A percentile compares a stretch with the other conserved stretches of the same genome.
Conservation (phyloP, 2,113 vertebrate species). For the Phalacrocorax brasilianus region DNA sequence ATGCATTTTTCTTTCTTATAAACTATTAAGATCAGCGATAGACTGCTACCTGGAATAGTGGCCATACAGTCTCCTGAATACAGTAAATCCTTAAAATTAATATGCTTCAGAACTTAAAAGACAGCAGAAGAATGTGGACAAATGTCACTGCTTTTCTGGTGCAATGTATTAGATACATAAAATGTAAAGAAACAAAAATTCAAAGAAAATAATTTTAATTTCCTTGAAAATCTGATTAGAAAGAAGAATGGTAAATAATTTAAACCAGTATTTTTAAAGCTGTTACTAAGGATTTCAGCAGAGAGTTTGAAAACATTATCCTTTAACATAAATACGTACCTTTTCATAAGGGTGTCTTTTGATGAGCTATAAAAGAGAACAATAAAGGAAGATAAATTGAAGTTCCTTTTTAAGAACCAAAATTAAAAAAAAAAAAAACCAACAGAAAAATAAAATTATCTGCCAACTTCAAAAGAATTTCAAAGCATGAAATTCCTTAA, state of each 20-base stretch:
- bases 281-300: neutral
- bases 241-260: neutral
- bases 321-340: neutral
- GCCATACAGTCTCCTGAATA: neutral
- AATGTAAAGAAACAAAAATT: neutral
- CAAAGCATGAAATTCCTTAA: conserved; percentile 15
- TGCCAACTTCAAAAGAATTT: conserved; percentile 24
- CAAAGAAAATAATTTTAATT: neutral
- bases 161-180: neutral
- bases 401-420: neutral
- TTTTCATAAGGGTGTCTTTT: neutral
- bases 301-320: neutral
- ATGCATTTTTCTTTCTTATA: neutral
- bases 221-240: neutral
- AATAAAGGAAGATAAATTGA: neutral
- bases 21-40: neutral
- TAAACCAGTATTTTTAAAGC: neutral
- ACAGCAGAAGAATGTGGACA: neutral
- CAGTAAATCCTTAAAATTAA: neutral
- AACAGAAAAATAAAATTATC: neutral
- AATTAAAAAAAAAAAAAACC: neutral
- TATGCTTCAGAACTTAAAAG: neutral
- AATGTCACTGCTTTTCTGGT: neutral
- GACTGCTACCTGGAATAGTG: neutral
- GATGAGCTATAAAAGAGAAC: neutral